Conservation (phyloP, 2,888 invertebrate genomes). For the Calameuta idolon region DNA sequence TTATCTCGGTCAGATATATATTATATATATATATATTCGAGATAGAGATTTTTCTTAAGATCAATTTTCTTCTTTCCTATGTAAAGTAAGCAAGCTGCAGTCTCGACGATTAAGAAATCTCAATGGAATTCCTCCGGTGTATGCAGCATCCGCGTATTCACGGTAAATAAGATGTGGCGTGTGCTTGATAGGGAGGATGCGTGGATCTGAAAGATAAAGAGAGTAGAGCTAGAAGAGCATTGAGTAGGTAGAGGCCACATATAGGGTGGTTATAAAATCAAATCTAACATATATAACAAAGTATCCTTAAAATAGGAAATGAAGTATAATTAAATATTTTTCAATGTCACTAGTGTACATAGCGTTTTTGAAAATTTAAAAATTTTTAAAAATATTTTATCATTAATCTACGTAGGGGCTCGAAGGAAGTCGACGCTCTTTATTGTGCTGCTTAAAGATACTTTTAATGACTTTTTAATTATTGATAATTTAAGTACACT, state of each 20-base stretch:
- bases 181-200: background rate
- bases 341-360: too few relatives aligned
- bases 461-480: background rate
- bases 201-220: background rate
- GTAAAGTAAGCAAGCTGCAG: constrained; percentile 9
- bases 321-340: background rate
- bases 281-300: background rate
- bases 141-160: constrained; percentile 3
- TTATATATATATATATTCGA: background rate
- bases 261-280: background rate
- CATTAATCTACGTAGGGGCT: background rate
- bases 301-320: background rate
- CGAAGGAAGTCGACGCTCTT: background rate
- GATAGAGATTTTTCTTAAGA: background rate
- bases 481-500: background rate
- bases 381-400: background rate
- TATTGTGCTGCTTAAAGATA: background rate
- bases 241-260: background rate
- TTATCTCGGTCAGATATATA: constrained; percentile 25
- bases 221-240: background rate
- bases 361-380: background rate
- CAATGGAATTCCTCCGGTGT: constrained; percentile 26
- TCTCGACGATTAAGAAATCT: constrained; percentile 29
- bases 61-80: too few relatives aligned
- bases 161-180: background rate